phyloP scores from a whole-genome alignment of 2,888 invertebrate species.

The Cheilosia scutellata region DNA sequence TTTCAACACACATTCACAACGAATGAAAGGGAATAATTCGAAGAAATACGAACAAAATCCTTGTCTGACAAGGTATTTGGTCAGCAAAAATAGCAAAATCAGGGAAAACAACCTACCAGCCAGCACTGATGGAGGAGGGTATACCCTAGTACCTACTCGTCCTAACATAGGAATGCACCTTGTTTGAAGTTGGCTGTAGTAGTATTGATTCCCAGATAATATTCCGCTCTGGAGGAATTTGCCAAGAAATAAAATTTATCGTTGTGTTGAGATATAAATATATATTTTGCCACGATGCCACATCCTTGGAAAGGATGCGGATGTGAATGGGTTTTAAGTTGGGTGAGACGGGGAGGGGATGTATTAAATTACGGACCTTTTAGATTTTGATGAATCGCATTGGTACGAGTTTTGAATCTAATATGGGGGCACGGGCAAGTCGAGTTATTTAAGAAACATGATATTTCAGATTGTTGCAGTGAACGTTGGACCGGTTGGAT shows the following conservation, averaged over 20 bases:
- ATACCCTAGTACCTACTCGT: too few species aligned
- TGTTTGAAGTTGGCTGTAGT: conserved; percentile 42
- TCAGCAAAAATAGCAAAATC: conserved; percentile 66
- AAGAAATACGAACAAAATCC: conserved; percentile 41
- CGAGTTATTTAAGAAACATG: conserved; percentile 40
- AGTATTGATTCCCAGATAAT: conserved; percentile 64
- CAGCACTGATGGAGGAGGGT: not conserved
- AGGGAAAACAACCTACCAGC: conserved; percentile 49
- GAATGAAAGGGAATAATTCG: conserved; percentile 24
- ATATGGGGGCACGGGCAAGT: conserved; percentile 14
- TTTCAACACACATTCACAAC: conserved; percentile 33
- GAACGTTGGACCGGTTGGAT: conserved; percentile 11
- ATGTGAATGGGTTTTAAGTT: conserved; percentile 33
- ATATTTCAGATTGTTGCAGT: conserved; percentile 35
- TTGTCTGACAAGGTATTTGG: conserved; percentile 68
- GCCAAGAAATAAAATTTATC: conserved; percentile 70
- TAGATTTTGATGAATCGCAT: conserved; percentile 75
- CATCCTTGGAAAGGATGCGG: conserved; percentile 18
- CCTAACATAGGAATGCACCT: conserved; percentile 56
- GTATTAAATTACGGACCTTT: conserved; percentile 72
- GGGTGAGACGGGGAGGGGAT: not conserved
- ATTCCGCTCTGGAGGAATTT: conserved; percentile 46
- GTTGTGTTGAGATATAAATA: conserved; percentile 48
- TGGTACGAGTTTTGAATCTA: conserved; percentile 69
- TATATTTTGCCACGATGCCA: conserved; percentile 2